Evolutionary conservation across 2,113 vertebrate species (phyloP).

Genomic region (Zeus faber): DNA sequence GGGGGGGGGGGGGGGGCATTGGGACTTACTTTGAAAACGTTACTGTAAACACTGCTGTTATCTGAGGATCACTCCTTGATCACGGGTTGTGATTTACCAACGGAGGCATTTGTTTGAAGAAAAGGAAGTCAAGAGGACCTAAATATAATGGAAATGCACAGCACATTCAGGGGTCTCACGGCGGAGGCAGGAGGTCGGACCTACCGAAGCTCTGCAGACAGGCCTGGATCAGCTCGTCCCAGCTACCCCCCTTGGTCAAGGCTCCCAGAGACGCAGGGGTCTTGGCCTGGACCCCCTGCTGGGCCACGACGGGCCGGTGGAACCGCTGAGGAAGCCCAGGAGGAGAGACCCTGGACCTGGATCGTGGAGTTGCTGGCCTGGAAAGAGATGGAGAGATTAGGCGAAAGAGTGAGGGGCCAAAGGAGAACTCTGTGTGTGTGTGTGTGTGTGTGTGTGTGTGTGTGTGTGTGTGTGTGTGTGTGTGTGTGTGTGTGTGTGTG

Average conservation of each 20-base stretch:
- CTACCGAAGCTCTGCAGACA: conserved; percentile 93
- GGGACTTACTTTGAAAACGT: too few relatives aligned
- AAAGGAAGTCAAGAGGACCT: too few relatives aligned
- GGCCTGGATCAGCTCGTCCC: conserved; percentile 91
- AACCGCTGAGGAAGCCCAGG: conserved; percentile 75
- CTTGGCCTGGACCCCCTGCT: conserved; percentile 74
- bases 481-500: not conserved
- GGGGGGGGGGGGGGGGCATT: too few relatives aligned
- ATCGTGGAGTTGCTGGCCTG: conserved; percentile 77
- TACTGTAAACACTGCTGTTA: too few relatives aligned
- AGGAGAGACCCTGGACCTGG: conserved; percentile 77
- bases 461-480: not conserved
- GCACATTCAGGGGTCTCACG: too few relatives aligned
- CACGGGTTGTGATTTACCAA: too few relatives aligned
- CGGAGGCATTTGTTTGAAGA: too few relatives aligned
- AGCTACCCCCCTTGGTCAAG: conserved; percentile 86
- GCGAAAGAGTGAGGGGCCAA: conserved; percentile 31
- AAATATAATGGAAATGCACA: too few relatives aligned
- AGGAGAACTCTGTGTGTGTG: conserved; percentile 25
- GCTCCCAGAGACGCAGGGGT: conserved; percentile 83
- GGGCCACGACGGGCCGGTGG: conserved; percentile 72
- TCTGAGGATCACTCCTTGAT: too few relatives aligned
- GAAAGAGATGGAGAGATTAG: conserved; percentile 29
- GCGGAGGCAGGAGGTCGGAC: too few relatives aligned
- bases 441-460: conserved; percentile 3